Conservation (phyloP, 2,888 invertebrate genomes). For the Xylophagus ater region DNA sequence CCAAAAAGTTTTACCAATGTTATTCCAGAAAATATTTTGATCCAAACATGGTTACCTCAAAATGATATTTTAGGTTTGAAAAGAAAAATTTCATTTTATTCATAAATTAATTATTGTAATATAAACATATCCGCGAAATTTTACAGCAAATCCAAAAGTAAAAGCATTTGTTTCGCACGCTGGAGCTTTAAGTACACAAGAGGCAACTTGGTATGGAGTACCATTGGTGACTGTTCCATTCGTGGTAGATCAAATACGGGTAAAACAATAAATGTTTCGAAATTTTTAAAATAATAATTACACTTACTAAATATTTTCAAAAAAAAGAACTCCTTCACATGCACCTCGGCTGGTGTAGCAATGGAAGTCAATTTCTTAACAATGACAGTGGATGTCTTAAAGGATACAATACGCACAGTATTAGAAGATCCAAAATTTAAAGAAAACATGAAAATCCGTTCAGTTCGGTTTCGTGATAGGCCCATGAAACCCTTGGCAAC, state of each 20-base stretch:
- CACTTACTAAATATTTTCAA: not conserved
- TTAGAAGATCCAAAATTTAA: slow-evolving; percentile 16
- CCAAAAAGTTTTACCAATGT: too few relatives aligned
- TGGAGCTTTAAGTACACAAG: slow-evolving; percentile 28
- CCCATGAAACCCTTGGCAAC: slow-evolving; percentile 44
- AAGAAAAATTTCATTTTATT: too few relatives aligned
- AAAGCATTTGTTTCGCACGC: slow-evolving; percentile 28
- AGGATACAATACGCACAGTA: slow-evolving; percentile 19
- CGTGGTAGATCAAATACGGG: slow-evolving; percentile 24
- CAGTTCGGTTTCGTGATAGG: slow-evolving; percentile 40
- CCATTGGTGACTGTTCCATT: slow-evolving; percentile 29
- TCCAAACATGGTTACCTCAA: slow-evolving; percentile 42
- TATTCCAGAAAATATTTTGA: slow-evolving; percentile 41
- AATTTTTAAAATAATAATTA: not conserved
- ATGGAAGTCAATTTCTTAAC: slow-evolving; percentile 18
- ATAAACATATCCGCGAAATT: slow-evolving; percentile 2
- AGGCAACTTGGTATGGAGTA: slow-evolving; percentile 28
- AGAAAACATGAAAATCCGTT: slow-evolving; percentile 32
- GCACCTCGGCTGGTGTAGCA: slow-evolving; percentile 16
- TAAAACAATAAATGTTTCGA: slow-evolving; percentile 8
- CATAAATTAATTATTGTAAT: not conserved
- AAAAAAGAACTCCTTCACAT: slow-evolving; percentile 14
- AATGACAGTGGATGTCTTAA: slow-evolving; percentile 18
- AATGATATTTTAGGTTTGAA: slow-evolving; percentile 42
- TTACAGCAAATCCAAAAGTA: slow-evolving; percentile 23